Evolutionary conservation across 2,113 vertebrate genomes (phyloP), one percentile per base, ranked within the genome.

Genomic region (Tyto alba): DNA sequence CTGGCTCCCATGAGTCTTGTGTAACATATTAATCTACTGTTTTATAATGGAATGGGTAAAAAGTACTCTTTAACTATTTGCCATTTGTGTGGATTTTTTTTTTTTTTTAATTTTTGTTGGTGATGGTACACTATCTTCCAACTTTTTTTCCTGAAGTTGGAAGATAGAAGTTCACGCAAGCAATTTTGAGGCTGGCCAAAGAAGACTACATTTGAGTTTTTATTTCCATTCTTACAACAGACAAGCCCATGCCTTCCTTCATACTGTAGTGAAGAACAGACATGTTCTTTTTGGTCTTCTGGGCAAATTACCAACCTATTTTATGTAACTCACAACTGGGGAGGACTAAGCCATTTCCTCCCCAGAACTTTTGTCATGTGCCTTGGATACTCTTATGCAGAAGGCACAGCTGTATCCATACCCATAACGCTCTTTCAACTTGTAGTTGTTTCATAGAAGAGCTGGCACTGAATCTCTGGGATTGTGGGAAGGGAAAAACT

Each of bases 331-430:
- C 4, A 15, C 4, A 10, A 60, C 21, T 59, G 7, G 19, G 13
- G 20, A 83, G 2, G 14, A 71, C 9, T 17, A 26, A 74, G 34
- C 3, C 4, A 29, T 66, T 83, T 88, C 10, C 11, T 67, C 2
- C 13, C 18, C 14, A 67, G n/a, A 38, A 34, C 26, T 26, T 45
- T 19, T 45, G 29, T 20, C 6, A 1, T 2, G 0, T 62, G 29
- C 16, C 34, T 80, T 13, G 5, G 20, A 62, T 72, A 43, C 12
- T 16, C 9, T 62, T 34, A 30, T 0, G 2, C 1, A 1, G 6
- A 88, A 88, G 16, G 13, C 10, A 80, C 8, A 34, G 34, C 13
- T 59, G 16, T 41, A 32, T 53, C 38, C 63, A 16, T 67, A 68
- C 5, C 16, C 6, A 30, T 26, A 79, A 15, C 5, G 13, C 3